These are phyloP conservation scores for Platycercus adscitus DNA, from an alignment of 2,113 vertebrate species.

Conservation along the genomic window DNA sequence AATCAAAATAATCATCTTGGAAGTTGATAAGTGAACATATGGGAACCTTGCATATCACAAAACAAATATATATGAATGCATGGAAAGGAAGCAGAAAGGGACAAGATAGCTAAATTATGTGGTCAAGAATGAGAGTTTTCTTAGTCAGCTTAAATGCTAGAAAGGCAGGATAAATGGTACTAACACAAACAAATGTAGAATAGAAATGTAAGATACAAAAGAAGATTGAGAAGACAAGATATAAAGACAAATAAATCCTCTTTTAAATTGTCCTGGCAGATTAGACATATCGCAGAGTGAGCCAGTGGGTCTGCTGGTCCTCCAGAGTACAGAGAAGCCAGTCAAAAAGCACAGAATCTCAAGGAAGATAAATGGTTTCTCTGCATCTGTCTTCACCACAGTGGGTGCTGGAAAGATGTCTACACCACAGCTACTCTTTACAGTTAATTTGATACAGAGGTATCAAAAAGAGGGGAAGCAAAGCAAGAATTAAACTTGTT, in stretches of 20 bases:
- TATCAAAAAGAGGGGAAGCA: slow-evolving; percentile 59
- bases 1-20: background rate
- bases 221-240: background rate
- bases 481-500: slow-evolving; percentile 9
- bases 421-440: slow-evolving; percentile 27
- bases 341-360: background rate
- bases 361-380: background rate
- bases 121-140: background rate
- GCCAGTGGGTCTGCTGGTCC: background rate
- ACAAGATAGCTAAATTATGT: background rate
- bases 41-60: background rate
- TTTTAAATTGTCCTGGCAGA: background rate
- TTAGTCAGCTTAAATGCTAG: background rate
- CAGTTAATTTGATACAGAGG: slow-evolving; percentile 2
- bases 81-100: background rate
- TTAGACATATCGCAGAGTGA: background rate
- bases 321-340: background rate
- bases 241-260: background rate
- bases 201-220: background rate
- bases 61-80: background rate
- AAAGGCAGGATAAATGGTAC: background rate
- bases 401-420: slow-evolving; percentile 9
- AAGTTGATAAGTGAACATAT: background rate
- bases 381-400: slow-evolving; percentile 23
- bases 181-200: background rate